A percentile compares a stretch with the other conserved stretches of the same genome.
Evolutionary conservation across 2,113 vertebrate species (phyloP).

Genomic region (Zosterops borbonicus): DNA sequence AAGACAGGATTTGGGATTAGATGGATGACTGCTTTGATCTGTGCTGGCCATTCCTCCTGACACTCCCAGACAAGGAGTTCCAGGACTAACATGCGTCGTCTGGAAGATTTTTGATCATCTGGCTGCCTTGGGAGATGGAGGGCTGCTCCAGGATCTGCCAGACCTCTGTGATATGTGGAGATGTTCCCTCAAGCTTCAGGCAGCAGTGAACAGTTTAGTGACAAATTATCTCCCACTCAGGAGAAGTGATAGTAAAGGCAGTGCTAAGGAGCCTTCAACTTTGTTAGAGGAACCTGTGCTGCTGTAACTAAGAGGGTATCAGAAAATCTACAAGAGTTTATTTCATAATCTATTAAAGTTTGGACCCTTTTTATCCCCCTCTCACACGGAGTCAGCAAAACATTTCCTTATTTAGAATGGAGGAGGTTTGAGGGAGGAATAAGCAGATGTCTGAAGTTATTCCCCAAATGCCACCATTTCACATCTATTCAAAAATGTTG

Average conservation of each 20-base stretch:
- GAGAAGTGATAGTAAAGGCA: neutral
- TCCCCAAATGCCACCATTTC: neutral
- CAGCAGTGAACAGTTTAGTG: neutral
- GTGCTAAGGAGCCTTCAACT: neutral
- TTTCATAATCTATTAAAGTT: neutral
- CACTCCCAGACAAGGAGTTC: neutral
- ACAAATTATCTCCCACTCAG: neutral
- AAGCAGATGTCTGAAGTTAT: neutral
- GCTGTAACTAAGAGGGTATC: neutral
- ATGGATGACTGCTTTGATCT: slow-evolving; percentile 49
- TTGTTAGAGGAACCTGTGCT: neutral
- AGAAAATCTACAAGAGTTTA: neutral
- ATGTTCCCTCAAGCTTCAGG: neutral
- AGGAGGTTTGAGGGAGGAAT: neutral
- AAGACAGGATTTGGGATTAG: slow-evolving; percentile 59
- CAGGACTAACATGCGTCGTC: neutral
- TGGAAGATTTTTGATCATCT: neutral
- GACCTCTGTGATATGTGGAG: neutral
- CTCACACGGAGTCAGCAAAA: neutral
- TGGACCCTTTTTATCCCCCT: neutral
- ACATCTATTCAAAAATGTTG: neutral
- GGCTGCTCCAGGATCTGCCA: neutral
- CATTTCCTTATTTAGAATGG: neutral
- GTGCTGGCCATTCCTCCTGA: slow-evolving; percentile 16
- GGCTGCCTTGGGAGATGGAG: slow-evolving; percentile 20